Evolutionary conservation across 2,888 invertebrate species (phyloP).

Genomic region (Volucella zonaria): DNA sequence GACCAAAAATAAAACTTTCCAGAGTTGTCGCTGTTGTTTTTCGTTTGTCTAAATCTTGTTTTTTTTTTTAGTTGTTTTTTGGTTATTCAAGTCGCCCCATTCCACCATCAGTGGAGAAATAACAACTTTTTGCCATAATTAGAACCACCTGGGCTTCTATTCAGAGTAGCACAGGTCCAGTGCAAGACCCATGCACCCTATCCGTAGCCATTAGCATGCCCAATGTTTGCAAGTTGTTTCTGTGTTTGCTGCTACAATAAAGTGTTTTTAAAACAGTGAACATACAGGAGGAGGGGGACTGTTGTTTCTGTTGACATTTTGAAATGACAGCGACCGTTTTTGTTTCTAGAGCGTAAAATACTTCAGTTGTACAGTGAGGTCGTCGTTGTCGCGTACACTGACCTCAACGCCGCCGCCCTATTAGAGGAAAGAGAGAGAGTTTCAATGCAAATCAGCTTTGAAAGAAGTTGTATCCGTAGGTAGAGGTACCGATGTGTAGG

Average conservation of each 20-base stretch:
- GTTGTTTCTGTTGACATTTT: constrained; percentile 39
- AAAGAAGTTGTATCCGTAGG: background rate
- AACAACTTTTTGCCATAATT: constrained; percentile 61
- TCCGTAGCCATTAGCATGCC: constrained; percentile 14
- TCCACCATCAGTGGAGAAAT: background rate
- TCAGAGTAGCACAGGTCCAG: constrained; percentile 24
- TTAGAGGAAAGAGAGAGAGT: background rate
- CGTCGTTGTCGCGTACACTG: constrained; percentile 15
- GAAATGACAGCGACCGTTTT: constrained; percentile 36
- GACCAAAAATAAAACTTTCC: constrained; percentile 42
- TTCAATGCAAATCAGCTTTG: constrained; percentile 51
- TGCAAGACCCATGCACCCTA: constrained; percentile 29
- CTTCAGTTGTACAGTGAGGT: constrained; percentile 10
- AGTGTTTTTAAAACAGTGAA: constrained; percentile 10
- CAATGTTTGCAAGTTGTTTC: constrained; percentile 41
- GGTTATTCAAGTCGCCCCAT: background rate
- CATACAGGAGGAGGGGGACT: background rate
- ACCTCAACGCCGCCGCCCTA: constrained; percentile 17
- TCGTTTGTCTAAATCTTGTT: background rate
- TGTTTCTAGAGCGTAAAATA: constrained; percentile 29
- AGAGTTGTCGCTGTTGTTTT: constrained; percentile 12
- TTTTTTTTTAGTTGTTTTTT: constrained; percentile 31
- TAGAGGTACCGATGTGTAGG: too few relatives aligned
- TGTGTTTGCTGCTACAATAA: constrained; percentile 25
- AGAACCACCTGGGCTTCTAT: constrained; percentile 57